Base-by-base conservation (phyloP, 2,113 vertebrate genomes). In the Leptobrachium ailaonicum region DNA sequence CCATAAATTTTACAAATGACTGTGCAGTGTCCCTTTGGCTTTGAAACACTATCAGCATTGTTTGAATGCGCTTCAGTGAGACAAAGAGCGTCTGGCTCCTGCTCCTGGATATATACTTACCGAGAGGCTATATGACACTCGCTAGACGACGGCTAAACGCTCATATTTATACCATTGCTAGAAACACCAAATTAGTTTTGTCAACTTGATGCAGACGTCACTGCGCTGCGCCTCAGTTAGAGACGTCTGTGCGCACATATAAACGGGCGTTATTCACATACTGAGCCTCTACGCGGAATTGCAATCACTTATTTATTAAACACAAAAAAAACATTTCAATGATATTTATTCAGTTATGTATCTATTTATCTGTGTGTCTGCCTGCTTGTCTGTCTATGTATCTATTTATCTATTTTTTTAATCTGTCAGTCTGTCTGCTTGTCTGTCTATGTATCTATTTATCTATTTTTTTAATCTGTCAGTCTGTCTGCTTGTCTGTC, bases 1-100 rank as follows among this genome's bases (percentile, higher is more conserved):
- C 85, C 87, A 89, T 88, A 88, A 89, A 88, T 89, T 86, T 84
- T 85, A 60, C 0, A 85, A 85, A 88, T 85, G 86, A 88, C 87
- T 83, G 85, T 75, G 81, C 70, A 86, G 71, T 83, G 86, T 88
- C 86, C 83, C 84, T 86, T 6, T 85, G 86, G 85, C 82, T 73
- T 80, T 84, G 83, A 83, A 86, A 88, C 83, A 86, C 85, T 84
- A 84, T 83, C 72, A 75, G 83, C 83, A 87, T 88, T 88, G 87
- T 89, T 84, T 85, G 84, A 63, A 8, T 69, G 43, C 63, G 76
- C 78, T 44, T 80, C 54, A 14, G 53, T 32, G 50, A 69, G 44
- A 76, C 63, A 67, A 67, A 67, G 45, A 11, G 7, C 1, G 73
- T 45, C 62, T 66, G n/a, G 58, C 20, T 76, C 63, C 8, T 41